Conservation (phyloP, 2,113 vertebrate species). For the Sorex fumeus region DNA sequence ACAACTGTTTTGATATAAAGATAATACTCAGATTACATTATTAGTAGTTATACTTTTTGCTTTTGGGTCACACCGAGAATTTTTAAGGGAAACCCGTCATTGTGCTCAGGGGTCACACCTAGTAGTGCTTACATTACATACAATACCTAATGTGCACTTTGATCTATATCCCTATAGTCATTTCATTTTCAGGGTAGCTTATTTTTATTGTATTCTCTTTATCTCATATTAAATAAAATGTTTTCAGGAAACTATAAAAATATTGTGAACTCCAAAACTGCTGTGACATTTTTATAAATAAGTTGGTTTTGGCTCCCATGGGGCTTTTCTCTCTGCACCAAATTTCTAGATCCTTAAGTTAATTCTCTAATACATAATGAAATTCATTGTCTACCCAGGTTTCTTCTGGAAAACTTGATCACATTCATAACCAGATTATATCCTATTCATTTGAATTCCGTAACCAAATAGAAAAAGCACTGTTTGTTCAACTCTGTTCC, state of each 20-base stretch:
- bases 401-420: conserved; percentile 51
- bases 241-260: conserved; percentile 17
- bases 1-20: conserved; percentile 40
- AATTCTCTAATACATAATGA: conserved; percentile 34
- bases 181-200: neutral
- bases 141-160: conserved; percentile 7
- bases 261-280: neutral
- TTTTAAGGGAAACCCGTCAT: too few species aligned
- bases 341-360: conserved; percentile 42
- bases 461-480: conserved; percentile 14
- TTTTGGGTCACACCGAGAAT: too few species aligned
- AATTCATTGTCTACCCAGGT: neutral
- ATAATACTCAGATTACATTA: conserved; percentile 46
- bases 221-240: conserved; percentile 40
- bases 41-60: too few species aligned
- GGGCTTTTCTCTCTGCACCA: neutral
- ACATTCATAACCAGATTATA: conserved; percentile 35
- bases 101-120: neutral
- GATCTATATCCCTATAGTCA: neutral
- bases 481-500: neutral
- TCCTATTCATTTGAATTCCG: conserved; percentile 16
- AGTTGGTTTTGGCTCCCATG: neutral
- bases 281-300: conserved; percentile 14
- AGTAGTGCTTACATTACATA: neutral
- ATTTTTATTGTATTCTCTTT: neutral